Conservation (phyloP, 1,140 invertebrate genomes). For the Tetramorium parvispinum region DNA sequence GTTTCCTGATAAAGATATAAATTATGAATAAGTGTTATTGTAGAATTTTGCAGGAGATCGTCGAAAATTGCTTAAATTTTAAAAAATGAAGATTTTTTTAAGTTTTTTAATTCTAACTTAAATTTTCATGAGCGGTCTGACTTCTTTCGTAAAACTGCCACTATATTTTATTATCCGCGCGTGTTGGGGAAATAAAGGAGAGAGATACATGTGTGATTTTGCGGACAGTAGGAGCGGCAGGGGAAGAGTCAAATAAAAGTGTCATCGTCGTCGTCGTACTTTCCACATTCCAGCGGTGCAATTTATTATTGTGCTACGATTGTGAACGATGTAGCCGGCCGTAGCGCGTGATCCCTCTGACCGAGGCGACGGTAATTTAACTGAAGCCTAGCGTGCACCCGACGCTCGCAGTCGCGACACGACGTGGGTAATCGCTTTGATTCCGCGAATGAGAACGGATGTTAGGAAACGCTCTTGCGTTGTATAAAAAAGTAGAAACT, state of each 20-base stretch:
- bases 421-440: slow-evolving; percentile 83
- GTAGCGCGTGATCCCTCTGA: slow-evolving; percentile 53
- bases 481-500: slow-evolving; percentile 81
- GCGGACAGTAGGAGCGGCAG: neutral
- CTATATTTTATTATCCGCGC: neutral
- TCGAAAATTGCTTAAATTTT: neutral
- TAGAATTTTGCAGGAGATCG: neutral
- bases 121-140: neutral
- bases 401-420: slow-evolving; percentile 67
- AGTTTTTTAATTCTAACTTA: neutral
- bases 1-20: neutral
- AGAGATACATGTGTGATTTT: neutral
- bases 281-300: slow-evolving; percentile 46
- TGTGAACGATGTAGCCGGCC: slow-evolving; percentile 27
- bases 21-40: neutral
- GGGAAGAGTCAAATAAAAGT: neutral
- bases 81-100: neutral
- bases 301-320: slow-evolving; percentile 53
- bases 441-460: slow-evolving; percentile 84
- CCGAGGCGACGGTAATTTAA: slow-evolving; percentile 64
- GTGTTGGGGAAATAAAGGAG: neutral
- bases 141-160: too few species aligned
- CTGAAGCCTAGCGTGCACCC: slow-evolving; percentile 54
- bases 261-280: slow-evolving; percentile 7
- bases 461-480: slow-evolving; percentile 82